phyloP scores from a whole-genome alignment of 2,113 vertebrate genomes.

The Eclectus roratus region DNA sequence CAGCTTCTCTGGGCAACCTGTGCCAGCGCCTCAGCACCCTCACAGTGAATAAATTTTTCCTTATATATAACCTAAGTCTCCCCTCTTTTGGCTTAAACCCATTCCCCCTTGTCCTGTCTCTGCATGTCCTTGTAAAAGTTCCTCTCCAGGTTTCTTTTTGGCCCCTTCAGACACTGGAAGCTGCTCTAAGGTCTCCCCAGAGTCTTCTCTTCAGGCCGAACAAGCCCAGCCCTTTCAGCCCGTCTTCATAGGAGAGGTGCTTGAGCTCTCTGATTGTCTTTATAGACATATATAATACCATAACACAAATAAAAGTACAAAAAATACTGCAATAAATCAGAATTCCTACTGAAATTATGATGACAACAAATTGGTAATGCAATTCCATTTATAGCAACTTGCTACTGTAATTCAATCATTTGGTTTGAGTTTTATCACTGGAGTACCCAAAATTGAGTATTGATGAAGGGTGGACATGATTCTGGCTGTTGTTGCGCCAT shows the following conservation, averaged over 20 bases:
- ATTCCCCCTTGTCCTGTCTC: neutral
- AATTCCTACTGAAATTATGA: neutral
- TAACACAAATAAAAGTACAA: neutral
- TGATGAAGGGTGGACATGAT: neutral
- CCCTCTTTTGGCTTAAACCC: neutral
- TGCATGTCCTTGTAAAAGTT: neutral
- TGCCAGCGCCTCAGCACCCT: neutral
- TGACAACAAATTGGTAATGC: neutral
- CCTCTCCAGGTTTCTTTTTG: neutral
- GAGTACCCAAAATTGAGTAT: neutral
- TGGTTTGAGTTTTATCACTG: neutral
- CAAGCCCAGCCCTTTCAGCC: neutral
- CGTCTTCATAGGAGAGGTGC: neutral
- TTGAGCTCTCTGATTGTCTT: neutral
- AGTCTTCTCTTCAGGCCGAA: neutral
- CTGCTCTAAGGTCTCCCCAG: neutral
- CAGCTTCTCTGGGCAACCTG: neutral
- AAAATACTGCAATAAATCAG: neutral
- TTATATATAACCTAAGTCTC: neutral
- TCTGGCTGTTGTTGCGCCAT: neutral
- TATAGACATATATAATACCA: neutral
- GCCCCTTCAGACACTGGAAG: neutral
- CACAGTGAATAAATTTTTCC: neutral
- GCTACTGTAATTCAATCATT: neutral
- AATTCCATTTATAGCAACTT: neutral